A percentile compares a stretch with the other conserved stretches of the same genome.
These are phyloP conservation scores for Dendrocincla fuliginosa DNA, from an alignment of 2,797 vertebrate genomes.

Conservation along the genomic window DNA sequence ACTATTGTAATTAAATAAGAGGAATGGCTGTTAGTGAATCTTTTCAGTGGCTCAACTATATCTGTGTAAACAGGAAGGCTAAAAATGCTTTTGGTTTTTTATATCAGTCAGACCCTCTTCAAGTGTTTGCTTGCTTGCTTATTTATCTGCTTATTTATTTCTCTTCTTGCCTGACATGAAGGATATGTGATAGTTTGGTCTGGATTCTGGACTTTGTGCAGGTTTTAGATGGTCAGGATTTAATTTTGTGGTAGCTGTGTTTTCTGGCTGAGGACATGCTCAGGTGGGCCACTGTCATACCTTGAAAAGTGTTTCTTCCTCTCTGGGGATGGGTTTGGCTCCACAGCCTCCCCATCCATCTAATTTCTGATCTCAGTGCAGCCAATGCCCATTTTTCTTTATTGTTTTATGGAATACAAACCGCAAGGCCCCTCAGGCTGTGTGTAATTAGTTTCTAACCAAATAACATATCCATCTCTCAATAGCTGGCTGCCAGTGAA, in stretches of 20 bases:
- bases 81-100: background rate
- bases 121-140: background rate
- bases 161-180: background rate
- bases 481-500: conserved; percentile 42
- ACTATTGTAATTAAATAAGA: background rate
- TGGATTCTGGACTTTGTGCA: background rate
- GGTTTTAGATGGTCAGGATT: background rate
- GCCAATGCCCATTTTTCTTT: conserved; percentile 4
- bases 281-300: background rate
- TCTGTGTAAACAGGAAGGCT: background rate
- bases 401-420: background rate
- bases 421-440: background rate
- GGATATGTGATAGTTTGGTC: background rate
- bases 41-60: background rate
- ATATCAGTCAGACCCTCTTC: background rate
- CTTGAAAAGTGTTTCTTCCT: background rate
- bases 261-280: background rate
- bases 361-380: background rate
- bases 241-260: background rate
- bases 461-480: conserved; percentile 59
- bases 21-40: background rate
- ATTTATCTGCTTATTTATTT: background rate
- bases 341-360: background rate
- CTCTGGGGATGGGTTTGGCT: background rate
- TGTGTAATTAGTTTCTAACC: conserved; percentile 50